These are phyloP conservation scores for Heliconius congener DNA, from an alignment of 1,140 invertebrate species.

Conservation along the genomic window DNA sequence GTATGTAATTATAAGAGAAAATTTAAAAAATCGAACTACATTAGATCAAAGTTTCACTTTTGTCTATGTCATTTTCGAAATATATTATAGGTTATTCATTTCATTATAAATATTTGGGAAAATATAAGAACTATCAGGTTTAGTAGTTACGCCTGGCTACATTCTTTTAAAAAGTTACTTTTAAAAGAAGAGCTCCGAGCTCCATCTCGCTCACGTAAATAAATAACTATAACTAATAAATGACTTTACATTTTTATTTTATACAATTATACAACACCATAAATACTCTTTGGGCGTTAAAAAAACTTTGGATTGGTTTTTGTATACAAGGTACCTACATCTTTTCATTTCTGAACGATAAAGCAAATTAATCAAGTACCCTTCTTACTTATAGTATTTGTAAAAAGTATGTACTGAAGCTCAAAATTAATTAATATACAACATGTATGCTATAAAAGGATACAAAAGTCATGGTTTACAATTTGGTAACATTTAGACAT, in stretches of 20 bases:
- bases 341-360: constrained; percentile 3
- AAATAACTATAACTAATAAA: constrained; percentile 77
- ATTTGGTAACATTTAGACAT: constrained; percentile 38
- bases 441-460: constrained; percentile 38
- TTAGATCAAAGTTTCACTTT: constrained; percentile 72
- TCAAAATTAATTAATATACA: constrained; percentile 24
- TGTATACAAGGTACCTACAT: constrained; percentile 24
- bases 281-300: constrained; percentile 76
- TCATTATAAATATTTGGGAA: not conserved
- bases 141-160: constrained; percentile 56
- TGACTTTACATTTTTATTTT: constrained; percentile 77
- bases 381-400: constrained; percentile 1
- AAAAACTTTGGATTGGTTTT: constrained; percentile 67
- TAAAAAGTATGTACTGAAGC: constrained; percentile 27
- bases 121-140: not conserved
- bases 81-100: constrained; percentile 10
- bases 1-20: constrained; percentile 24
- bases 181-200: constrained; percentile 73
- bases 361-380: constrained; percentile 9
- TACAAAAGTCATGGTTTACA: constrained; percentile 43
- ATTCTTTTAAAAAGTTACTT: constrained; percentile 73
- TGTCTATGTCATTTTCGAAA: constrained; percentile 49
- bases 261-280: constrained; percentile 76
- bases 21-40: constrained; percentile 27
- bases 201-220: constrained; percentile 59